These are phyloP conservation scores for Spodoptera picta DNA, from an alignment of 2,888 invertebrate species.

Conservation along the genomic window DNA sequence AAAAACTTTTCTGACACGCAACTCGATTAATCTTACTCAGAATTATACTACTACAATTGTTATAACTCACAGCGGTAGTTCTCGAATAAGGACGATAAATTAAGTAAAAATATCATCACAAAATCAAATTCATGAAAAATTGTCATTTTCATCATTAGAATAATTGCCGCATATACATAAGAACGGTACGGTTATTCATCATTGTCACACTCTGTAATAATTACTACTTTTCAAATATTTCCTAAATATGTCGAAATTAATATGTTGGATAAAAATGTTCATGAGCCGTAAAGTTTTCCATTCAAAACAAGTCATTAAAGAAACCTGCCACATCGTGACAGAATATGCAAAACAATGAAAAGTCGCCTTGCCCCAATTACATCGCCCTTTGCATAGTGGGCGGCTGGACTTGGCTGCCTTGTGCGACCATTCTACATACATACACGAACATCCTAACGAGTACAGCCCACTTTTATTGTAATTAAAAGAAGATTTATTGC, in stretches of 20 bases:
- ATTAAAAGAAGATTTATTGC: slow-evolving; percentile 26
- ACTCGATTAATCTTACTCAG: slow-evolving; percentile 16
- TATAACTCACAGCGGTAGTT: slow-evolving; percentile 9
- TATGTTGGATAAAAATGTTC: background rate
- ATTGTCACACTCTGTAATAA: too few species aligned
- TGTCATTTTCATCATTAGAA: too few species aligned
- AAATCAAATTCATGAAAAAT: too few species aligned
- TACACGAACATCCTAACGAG: slow-evolving; percentile 45
- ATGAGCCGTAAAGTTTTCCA: slow-evolving; percentile 1
- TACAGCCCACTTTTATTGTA: slow-evolving; percentile 41
- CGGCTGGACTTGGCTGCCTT: slow-evolving; percentile 54
- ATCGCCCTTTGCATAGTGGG: slow-evolving; percentile 60
- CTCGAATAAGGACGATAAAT: background rate
- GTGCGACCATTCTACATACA: slow-evolving; percentile 49
- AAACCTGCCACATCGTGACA: slow-evolving; percentile 36
- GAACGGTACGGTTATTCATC: too few species aligned
- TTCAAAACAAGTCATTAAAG: slow-evolving; percentile 19
- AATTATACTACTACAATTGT: slow-evolving; percentile 1
- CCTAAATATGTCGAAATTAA: too few species aligned
- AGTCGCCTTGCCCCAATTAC: slow-evolving; percentile 69
- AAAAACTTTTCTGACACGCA: slow-evolving; percentile 27
- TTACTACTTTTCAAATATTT: too few species aligned
- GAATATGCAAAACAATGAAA: slow-evolving; percentile 63
- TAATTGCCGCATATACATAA: too few species aligned
- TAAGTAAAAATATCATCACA: too few species aligned